Evolutionary conservation across 64 coral and sea anemone species (phyloP), one percentile per base, ranked within the genome.

Genomic region (Montipora foliosa): DNA sequence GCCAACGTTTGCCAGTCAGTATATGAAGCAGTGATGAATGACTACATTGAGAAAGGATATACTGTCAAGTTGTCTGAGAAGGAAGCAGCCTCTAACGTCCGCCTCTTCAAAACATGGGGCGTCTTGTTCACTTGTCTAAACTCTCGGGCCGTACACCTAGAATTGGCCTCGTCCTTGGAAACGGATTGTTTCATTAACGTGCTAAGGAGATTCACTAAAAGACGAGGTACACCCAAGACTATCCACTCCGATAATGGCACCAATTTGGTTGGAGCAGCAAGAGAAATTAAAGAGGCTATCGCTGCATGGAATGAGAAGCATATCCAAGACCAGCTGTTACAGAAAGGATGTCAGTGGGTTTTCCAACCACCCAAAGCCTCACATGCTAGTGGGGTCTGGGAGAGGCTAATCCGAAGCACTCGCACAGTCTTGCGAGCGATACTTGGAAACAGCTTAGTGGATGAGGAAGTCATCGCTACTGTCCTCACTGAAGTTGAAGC

Each of bases 401-500:
- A 91, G 47, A 49, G 78, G 17, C 89, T 53, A 6, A 49, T 83
- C 24, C 49, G 71, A 25, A 74, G 79, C 72, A 92, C 90, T 24
- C 48, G 53, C 8, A 84, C 24, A 64, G 49, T 70, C 57, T 45
- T 77, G 50, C 83, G 77, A 50, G 77, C 83, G 5, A 88, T 93
- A 14, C 83, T 93, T 24, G 72, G 72, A 21, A 64, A 88, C 79
- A 72, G 75, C 60, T 50, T 88, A 17, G 86, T 89, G 8, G 78
- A 94, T 21, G 76, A 88, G 53, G 53, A 57, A 57, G 53, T 57
- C 59, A 29, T 69, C 44, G 68, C 13, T 8, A 94, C 92, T 53
- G 92, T 94, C 8, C 49, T 94, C 44, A 89, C 86, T 50, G 92
- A 94, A 61, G 86, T 89, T 14, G 76, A 94, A 22, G 71, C 84